phyloP scores from a whole-genome alignment of 2,888 invertebrate species.

The Peribatodes rhomboidaria region DNA sequence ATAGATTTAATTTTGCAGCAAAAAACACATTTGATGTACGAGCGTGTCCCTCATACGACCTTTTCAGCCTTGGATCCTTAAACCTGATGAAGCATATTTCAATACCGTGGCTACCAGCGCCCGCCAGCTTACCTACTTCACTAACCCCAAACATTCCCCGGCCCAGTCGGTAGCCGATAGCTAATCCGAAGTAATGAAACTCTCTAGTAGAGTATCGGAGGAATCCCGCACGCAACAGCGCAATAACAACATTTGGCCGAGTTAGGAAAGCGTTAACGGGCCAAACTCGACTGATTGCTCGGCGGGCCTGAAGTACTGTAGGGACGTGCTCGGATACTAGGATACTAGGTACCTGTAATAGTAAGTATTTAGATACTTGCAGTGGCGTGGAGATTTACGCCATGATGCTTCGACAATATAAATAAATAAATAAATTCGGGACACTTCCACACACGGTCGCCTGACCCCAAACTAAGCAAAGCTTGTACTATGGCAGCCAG shows the following conservation, averaged over 20 bases:
- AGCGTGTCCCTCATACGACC: no score
- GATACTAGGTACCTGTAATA: not conserved
- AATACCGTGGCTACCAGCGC: no score
- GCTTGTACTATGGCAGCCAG: no score
- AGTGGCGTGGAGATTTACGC: no score
- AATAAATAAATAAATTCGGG: no score
- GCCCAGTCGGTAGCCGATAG: not conserved
- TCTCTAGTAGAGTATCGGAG: conserved; percentile 7
- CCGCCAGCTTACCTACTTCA: not conserved
- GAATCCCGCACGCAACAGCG: conserved; percentile 13
- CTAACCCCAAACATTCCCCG: not conserved
- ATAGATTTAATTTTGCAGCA: no score
- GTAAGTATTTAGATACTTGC: conserved; percentile 1
- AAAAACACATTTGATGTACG: no score
- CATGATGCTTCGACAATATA: no score
- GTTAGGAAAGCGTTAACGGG: conserved; percentile 32
- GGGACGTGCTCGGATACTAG: conserved; percentile 3
- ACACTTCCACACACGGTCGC: no score
- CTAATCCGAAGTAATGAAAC: conserved; percentile 8
- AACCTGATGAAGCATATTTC: no score
- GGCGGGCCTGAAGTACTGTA: conserved; percentile 12
- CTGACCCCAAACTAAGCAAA: no score
- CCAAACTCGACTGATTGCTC: conserved; percentile 34
- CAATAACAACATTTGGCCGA: conserved; percentile 29
- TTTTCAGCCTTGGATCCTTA: no score